phyloP scores from a whole-genome alignment of 2,113 vertebrate species.

The Oreocharis arfaki region DNA sequence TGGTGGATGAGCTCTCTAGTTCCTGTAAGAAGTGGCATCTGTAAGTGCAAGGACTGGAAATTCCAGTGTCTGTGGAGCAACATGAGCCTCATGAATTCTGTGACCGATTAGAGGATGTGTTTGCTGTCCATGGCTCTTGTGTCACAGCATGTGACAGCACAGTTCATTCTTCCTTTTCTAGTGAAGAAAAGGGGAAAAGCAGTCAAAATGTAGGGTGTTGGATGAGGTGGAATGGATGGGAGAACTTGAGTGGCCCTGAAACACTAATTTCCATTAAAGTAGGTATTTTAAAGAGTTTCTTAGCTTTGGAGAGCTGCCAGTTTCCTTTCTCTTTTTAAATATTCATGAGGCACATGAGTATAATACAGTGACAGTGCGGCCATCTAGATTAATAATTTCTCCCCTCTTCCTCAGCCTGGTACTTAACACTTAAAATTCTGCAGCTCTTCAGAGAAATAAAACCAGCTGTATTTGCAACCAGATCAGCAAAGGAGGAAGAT shows the following conservation, averaged over 20 bases:
- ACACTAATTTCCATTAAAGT: not conserved
- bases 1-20: not conserved
- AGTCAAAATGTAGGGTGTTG: not conserved
- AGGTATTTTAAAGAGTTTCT: conserved; percentile 4
- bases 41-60: not conserved
- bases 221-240: not conserved
- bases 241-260: not conserved
- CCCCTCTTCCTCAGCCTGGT: not conserved
- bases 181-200: not conserved
- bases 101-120: not conserved
- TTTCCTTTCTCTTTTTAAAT: conserved; percentile 23
- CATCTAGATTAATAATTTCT: conserved; percentile 12
- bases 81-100: not conserved
- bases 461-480: not conserved
- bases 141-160: not conserved
- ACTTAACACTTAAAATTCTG: not conserved
- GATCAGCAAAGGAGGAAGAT: not conserved
- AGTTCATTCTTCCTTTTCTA: not conserved
- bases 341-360: not conserved
- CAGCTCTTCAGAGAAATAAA: not conserved
- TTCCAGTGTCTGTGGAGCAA: conserved; percentile 3
- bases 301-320: conserved; percentile 23
- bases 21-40: not conserved
- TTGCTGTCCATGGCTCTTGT: not conserved
- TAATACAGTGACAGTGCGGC: not conserved